These are phyloP conservation scores for Apostichopus japonicus DNA, from an alignment of 35 echinoderm and acorn worm species.

Conservation along the genomic window DNA sequence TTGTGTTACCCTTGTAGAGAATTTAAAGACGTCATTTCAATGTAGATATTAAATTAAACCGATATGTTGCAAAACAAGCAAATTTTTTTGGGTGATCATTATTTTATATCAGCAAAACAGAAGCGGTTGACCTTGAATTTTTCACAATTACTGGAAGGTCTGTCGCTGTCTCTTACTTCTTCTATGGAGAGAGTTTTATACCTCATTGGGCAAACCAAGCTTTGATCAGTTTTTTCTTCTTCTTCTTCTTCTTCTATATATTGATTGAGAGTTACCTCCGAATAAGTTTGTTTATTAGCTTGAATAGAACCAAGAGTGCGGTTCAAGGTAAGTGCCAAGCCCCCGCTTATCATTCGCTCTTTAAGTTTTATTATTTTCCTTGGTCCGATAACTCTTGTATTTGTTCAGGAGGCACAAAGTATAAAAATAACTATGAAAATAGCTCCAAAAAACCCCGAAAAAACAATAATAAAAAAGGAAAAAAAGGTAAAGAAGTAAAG, in stretches of 20 bases:
- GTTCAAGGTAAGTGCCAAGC: neutral
- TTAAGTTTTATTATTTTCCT: neutral
- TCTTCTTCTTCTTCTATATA: too few relatives aligned
- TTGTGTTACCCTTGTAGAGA: too few relatives aligned
- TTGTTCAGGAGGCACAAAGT: neutral
- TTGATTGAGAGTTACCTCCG: neutral
- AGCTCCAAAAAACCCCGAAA: neutral
- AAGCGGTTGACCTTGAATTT: neutral
- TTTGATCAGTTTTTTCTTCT: too few relatives aligned
- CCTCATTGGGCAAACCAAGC: too few relatives aligned
- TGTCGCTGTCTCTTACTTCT: too few relatives aligned
- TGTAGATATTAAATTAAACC: too few relatives aligned
- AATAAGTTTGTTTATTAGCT: neutral
- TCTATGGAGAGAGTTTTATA: too few relatives aligned
- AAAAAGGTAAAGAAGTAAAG: too few relatives aligned
- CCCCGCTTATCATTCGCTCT: neutral
- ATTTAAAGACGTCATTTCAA: too few relatives aligned
- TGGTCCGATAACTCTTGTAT: neutral
- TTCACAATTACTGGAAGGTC: neutral
- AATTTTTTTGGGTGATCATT: too few relatives aligned
- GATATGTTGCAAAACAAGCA: too few relatives aligned
- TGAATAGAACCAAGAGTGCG: neutral
- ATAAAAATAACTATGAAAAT: neutral
- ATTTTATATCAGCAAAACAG: neutral
- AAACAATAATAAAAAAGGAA: neutral